Evolutionary conservation across 2,888 invertebrate genomes (phyloP), one percentile per base, ranked within the genome.

Genomic region (Allygus modestus): DNA sequence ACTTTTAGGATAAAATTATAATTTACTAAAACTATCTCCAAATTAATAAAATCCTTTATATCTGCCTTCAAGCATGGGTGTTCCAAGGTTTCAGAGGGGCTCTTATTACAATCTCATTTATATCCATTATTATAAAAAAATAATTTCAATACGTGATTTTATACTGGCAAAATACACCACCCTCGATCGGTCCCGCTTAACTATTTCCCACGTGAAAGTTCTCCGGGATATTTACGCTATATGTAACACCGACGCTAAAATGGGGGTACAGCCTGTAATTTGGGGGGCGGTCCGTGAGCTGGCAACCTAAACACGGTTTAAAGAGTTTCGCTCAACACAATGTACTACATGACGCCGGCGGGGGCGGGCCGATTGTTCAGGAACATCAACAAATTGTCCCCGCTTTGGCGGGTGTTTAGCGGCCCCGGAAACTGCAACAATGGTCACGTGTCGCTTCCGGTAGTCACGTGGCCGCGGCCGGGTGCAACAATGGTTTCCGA

Each of bases 371-470:
- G 1, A 65, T 65, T 65, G 65, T 65, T 65, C 46, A 15, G 65
- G 73, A 20, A 43, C 73, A 43, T 73, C 73, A 73, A 77, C 75
- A 46, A 77, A 77, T 77, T 77, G 43, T 77, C 41, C n/a, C 71
- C 41, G 71, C 41, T 71, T 20, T 20, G 77, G 46, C 43, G 77
- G 51, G 33, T 28, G 79, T 79, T 79, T 79, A 79, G 46, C 51
- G 31, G 20, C 79, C 54, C 79, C 54, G 79, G 79, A 79, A 51
- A 31, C 58, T 51, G 79, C 58, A 79, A 79, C 79, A 79, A 79
- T 79, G 58, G 58, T 2, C 79, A 58, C 79, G 79, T 28, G 77
- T 17, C 26, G 33, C n/a, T 58, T 79, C 58, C 79, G 58, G 79
- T 33, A 20, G 37, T 1, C 79, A 54, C 54, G 58, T 31, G 58